Percentiles rank a stretch among this genome's conserved stretches.
These are phyloP conservation scores for Tanypteryx hageni DNA, from an alignment of 2,888 invertebrate species.

Conservation along the genomic window DNA sequence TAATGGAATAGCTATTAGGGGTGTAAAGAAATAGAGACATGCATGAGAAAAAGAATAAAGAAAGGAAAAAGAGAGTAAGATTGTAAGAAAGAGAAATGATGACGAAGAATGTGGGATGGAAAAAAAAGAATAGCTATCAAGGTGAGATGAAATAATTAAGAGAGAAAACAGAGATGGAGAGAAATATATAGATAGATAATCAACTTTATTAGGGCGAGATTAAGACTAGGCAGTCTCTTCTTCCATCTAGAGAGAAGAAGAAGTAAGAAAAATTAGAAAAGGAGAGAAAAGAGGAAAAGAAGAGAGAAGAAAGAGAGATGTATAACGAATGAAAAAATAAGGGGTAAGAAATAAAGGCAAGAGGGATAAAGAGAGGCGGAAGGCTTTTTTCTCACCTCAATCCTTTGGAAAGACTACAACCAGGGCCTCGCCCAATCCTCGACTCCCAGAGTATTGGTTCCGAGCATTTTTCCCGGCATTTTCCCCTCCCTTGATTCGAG, in stretches of 20 bases:
- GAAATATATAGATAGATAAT: too few relatives aligned
- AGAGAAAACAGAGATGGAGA: background rate
- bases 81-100: background rate
- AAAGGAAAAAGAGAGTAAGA: background rate
- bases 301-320: background rate
- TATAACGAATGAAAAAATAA: too few relatives aligned
- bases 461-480: background rate
- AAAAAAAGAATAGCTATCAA: too few relatives aligned
- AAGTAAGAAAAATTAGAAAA: background rate
- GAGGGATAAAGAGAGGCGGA: too few relatives aligned
- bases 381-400: background rate
- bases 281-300: background rate
- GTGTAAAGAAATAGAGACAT: background rate
- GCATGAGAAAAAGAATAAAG: background rate
- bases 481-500: slow-evolving; percentile 26
- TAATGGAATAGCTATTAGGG: background rate
- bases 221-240: too few relatives aligned
- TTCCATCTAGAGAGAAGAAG: too few relatives aligned
- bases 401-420: slow-evolving; percentile 37
- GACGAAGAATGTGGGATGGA: background rate
- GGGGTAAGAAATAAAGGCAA: too few relatives aligned
- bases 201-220: too few relatives aligned
- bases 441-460: slow-evolving; percentile 24
- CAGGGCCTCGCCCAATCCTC: background rate
- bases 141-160: too few relatives aligned